Evolutionary conservation across 2,888 invertebrate genomes (phyloP).

Genomic region (Thereva unica): DNA sequence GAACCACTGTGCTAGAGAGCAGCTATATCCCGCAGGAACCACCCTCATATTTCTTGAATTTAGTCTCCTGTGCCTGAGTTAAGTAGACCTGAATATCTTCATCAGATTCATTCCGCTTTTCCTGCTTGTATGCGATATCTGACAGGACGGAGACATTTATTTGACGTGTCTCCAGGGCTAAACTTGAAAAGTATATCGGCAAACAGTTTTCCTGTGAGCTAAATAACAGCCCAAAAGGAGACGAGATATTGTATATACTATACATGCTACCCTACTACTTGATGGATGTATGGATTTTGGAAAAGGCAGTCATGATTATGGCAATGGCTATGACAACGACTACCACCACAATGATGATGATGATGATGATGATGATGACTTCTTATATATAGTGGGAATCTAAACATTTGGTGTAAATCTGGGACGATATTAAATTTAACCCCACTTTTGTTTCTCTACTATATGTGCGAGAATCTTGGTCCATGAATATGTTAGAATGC

Average conservation of each 20-base stretch:
- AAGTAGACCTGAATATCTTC: conserved; percentile 12
- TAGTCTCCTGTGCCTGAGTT: neutral
- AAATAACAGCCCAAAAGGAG: no score
- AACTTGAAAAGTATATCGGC: conserved; percentile 12
- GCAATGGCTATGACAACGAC: no score
- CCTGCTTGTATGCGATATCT: conserved; percentile 3
- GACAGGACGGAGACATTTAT: conserved; percentile 18
- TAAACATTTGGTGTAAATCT: conserved; percentile 4
- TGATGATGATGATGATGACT: neutral
- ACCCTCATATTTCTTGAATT: neutral
- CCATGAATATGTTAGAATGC: no score
- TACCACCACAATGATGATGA: neutral
- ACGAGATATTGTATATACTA: neutral
- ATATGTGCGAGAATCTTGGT: no score
- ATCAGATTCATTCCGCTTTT: neutral
- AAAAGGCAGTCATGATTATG: no score
- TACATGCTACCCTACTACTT: neutral
- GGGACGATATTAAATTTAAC: no score
- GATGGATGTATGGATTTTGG: neutral
- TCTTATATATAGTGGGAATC: conserved; percentile 4
- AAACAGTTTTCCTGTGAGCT: conserved; percentile 3
- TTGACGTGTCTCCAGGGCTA: conserved; percentile 16
- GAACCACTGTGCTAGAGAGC: conserved; percentile 6
- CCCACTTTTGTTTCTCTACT: no score
- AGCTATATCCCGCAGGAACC: neutral